These are phyloP conservation scores for Hyppa rectilinea DNA, from an alignment of 2,888 invertebrate species.

Conservation along the genomic window DNA sequence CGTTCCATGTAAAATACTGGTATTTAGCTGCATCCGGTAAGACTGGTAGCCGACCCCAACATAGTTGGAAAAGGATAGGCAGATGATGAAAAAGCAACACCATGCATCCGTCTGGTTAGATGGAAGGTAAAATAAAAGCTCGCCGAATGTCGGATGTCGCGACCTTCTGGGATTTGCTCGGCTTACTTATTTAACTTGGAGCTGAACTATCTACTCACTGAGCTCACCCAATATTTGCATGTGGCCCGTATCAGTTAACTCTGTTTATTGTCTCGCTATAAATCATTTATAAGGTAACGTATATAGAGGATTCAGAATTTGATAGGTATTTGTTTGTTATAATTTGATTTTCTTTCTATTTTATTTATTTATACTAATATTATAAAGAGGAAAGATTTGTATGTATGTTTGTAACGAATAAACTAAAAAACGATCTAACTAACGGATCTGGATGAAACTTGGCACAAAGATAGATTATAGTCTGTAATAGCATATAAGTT, in stretches of 20 bases:
- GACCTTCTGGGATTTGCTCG: conserved; percentile 86
- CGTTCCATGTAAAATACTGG: too few relatives aligned
- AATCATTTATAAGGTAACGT: conserved; percentile 44
- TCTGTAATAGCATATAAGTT: too few relatives aligned
- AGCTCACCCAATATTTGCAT: conserved; percentile 83
- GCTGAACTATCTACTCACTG: conserved; percentile 82
- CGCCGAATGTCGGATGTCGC: conserved; percentile 86
- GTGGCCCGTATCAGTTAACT: conserved; percentile 58
- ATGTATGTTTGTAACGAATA: too few relatives aligned
- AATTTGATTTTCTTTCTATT: background rate
- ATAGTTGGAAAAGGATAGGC: too few relatives aligned
- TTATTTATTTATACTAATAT: conserved; percentile 5
- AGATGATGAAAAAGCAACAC: too few relatives aligned
- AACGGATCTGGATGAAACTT: too few relatives aligned
- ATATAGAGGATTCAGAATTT: background rate
- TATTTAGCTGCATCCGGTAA: too few relatives aligned
- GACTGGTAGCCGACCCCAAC: too few relatives aligned
- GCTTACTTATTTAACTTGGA: conserved; percentile 85
- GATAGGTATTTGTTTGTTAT: conserved; percentile 1
- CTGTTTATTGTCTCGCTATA: conserved; percentile 57
- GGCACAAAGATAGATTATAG: too few relatives aligned
- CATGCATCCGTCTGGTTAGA: conserved; percentile 76
- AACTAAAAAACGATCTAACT: too few relatives aligned
- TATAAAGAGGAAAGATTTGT: too few relatives aligned
- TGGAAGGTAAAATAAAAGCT: conserved; percentile 87